A percentile compares a stretch with the other conserved stretches of the same genome.
Evolutionary conservation across 2,113 vertebrate species (phyloP).

Genomic region (Hemicordylus capensis): DNA sequence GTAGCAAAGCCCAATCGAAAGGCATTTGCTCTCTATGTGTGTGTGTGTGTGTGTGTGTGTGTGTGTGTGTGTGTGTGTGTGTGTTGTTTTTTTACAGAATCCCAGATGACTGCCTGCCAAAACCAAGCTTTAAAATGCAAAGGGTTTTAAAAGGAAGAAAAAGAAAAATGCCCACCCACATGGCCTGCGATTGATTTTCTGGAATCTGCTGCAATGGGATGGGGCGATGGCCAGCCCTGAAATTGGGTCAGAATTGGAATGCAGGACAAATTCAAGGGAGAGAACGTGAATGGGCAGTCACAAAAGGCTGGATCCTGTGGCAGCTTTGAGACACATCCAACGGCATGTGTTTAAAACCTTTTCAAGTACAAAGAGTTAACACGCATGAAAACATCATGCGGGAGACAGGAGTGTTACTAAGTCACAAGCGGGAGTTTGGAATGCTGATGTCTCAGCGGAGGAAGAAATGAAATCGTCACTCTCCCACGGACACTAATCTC

Average conservation of each 20-base stretch:
- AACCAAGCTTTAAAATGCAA: background rate
- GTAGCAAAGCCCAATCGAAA: background rate
- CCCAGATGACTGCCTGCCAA: rapidly evolving
- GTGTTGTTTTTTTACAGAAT: rapidly evolving
- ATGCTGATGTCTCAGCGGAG: background rate
- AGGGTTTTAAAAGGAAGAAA: background rate
- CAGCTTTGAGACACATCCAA: background rate
- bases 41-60: too few species aligned
- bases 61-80: too few species aligned
- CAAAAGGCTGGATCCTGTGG: background rate
- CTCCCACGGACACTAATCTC: background rate
- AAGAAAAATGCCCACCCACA: background rate
- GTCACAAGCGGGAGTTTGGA: background rate
- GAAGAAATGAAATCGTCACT: background rate
- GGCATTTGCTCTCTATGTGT: background rate
- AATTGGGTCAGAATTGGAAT: background rate
- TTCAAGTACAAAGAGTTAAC: background rate
- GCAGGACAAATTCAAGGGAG: background rate
- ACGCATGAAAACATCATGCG: too few species aligned
- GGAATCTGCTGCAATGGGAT: background rate
- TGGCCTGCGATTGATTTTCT: background rate
- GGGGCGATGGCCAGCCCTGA: background rate
- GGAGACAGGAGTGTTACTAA: background rate
- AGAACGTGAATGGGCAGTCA: background rate
- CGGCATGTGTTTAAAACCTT: background rate